phyloP scores from a whole-genome alignment of 2,888 invertebrate genomes.

The Amaurobius ferox region DNA sequence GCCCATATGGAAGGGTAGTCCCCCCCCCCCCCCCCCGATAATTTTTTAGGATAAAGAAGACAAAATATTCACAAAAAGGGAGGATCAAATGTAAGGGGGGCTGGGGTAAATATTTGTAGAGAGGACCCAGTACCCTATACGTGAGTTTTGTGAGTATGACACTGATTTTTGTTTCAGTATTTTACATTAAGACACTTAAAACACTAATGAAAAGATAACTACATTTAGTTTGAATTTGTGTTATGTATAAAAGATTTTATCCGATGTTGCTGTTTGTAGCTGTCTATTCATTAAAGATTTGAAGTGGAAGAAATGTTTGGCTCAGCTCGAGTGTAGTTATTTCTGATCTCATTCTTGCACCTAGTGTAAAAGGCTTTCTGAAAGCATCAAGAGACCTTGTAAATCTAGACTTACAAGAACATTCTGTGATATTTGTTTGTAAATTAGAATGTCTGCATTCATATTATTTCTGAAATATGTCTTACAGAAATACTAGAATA shows the following conservation, averaged over 20 bases:
- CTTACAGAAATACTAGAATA: conserved; percentile 60
- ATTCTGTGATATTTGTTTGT: conserved; percentile 72
- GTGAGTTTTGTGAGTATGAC: too few relatives aligned
- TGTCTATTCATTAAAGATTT: background rate
- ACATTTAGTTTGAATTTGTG: background rate
- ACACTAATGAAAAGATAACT: too few relatives aligned
- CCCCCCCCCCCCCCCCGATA: too few relatives aligned
- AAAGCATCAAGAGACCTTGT: conserved; percentile 39
- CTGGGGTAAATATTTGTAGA: too few relatives aligned
- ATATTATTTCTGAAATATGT: conserved; percentile 59
- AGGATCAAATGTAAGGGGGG: too few relatives aligned
- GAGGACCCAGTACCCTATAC: too few relatives aligned
- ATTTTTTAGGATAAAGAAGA: too few relatives aligned
- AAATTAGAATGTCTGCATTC: conserved; percentile 65
- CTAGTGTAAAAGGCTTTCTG: conserved; percentile 32
- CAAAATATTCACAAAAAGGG: too few relatives aligned
- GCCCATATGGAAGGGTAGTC: too few relatives aligned
- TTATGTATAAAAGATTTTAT: conserved; percentile 26
- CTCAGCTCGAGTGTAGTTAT: background rate
- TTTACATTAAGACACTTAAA: too few relatives aligned
- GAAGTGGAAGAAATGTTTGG: background rate
- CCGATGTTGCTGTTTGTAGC: background rate
- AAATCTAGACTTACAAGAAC: conserved; percentile 58
- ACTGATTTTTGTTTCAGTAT: too few relatives aligned
- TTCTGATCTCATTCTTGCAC: conserved; percentile 19